Percentiles rank a stretch among this genome's conserved stretches.
Conservation (phyloP, 2,888 invertebrate genomes). For the Idaea dimidiata region DNA sequence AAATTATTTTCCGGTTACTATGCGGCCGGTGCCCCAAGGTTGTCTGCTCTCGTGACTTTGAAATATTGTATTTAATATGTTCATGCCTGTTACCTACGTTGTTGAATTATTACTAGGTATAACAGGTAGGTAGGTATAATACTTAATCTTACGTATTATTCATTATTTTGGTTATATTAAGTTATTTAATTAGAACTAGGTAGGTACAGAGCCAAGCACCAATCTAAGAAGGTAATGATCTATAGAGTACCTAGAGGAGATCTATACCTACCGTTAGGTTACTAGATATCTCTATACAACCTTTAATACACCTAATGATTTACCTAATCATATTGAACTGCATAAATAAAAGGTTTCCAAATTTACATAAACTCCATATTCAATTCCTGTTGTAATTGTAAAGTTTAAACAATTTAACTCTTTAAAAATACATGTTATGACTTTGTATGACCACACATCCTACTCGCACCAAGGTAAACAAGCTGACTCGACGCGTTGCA, state of each 20-base stretch:
- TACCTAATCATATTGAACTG: neutral
- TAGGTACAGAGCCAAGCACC: too few species aligned
- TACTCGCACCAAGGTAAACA: neutral
- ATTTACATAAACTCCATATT: slow-evolving; percentile 1
- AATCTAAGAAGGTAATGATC: too few species aligned
- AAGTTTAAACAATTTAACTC: neutral
- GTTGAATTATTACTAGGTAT: too few species aligned
- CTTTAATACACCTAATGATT: too few species aligned
- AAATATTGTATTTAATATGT: slow-evolving; percentile 10
- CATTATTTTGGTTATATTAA: too few species aligned
- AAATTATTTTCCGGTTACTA: slow-evolving; percentile 30
- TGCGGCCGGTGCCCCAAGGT: slow-evolving; percentile 35
- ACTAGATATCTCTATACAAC: too few species aligned
- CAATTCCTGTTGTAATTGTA: neutral
- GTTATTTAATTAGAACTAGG: too few species aligned
- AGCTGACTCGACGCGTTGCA: neutral
- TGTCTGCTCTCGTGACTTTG: slow-evolving; percentile 32
- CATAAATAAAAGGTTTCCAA: neutral
- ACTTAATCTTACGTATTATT: too few species aligned
- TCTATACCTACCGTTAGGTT: too few species aligned
- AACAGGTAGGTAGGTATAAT: neutral
- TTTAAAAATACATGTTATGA: neutral
- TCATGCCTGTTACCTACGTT: neutral
- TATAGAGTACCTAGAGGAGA: too few species aligned
- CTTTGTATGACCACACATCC: neutral